Base-by-base conservation (phyloP, 2,113 vertebrate species). In the Phasianus colchicus region DNA sequence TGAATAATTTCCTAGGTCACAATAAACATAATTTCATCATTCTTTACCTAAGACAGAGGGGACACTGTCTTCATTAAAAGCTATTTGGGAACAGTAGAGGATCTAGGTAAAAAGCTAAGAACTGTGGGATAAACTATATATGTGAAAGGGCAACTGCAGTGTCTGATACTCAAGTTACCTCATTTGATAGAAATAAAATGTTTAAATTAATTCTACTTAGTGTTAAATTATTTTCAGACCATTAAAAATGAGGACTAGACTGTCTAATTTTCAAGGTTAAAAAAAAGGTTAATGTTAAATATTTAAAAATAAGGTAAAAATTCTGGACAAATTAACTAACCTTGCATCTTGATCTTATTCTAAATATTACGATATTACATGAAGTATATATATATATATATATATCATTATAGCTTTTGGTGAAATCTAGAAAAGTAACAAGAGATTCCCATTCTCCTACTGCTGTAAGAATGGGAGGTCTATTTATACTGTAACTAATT, bases 1-100 rank as follows among this genome's bases (percentile, higher is more conserved):
- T 92, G 87, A 97, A 93, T 97, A 95, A 91, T 95, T 86, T 96
- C 93, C 85, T 92, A 88, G 92, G 94, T 94, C 93, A 83, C 60
- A 96, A 84, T 88, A 96, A 95, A 96, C 96, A 95, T 92, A 90
- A 75, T 88, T 87, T 94, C 47, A 84, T 90, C 83, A 83, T 71
- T 83, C 89, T 83, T 95, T 94, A 89, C 88, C 57, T 79, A 82
- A 74, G 72, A 90, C 75, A 7, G 66, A 86, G 90, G 94, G 86
- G 76, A 92, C 38, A 86, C 74, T 78, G 36, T 84, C 92, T 93
- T 92, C 54, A 48, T 78, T 64, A 76, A 87, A 90, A 77, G 18
- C 13, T 76, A 10, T 75, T n/a, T 92, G 86, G 92, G 92, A 94
- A 54, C 76, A 64, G n/a, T 6, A 74, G 43, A 86, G 74, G 74